Base-by-base conservation (phyloP, 2,113 vertebrate species). In the Micronycteris hirsuta region DNA sequence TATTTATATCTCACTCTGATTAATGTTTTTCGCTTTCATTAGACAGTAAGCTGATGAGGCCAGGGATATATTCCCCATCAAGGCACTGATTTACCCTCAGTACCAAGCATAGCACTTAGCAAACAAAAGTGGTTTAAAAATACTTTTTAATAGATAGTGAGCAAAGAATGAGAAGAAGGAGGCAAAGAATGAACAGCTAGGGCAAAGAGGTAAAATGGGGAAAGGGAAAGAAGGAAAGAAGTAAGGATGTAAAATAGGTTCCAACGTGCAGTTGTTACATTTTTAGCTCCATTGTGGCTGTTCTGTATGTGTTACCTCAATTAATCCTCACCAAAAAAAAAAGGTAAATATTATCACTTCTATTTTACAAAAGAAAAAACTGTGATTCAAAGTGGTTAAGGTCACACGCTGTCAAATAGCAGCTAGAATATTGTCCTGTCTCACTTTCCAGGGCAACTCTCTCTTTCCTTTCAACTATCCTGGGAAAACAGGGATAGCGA, bases 11-110 rank as follows among this genome's bases (percentile, higher is more conserved):
- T 33, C 41, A 20, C 41, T 93, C 91, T 93, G 82, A 91, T 74
- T 85, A 88, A 91, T 85, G 19, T 81, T 67, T 95, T 31, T 80
- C 36, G 77, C 20, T 93, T 36, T 47, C 89, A 38, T 83, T 95
- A 67, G 63, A 43, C 54, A 38, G 22, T 58, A 45, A 95, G 0
- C 22, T 73, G 54, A 47, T 91, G 36, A 89, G 31, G 31, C 12
- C 52, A 63, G 16, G 16, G 38, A 68, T 7, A 41, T 76, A 67
- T 86, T 76, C 10, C 22, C 33, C 36, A 16, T 38, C 36, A 54
- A 65, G 26, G 38, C 15, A 89, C 26, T 26, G 36, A 38, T 86
- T 84, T 86, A 43, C 88, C 82, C 19, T 94, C 67, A 83, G 2
- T 92, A 17, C 19, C 65, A 93, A 89, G 63, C 11, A 86, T 16